Evolutionary conservation across 2,113 vertebrate species (phyloP).

Genomic region (Peromyscus maniculatus): DNA sequence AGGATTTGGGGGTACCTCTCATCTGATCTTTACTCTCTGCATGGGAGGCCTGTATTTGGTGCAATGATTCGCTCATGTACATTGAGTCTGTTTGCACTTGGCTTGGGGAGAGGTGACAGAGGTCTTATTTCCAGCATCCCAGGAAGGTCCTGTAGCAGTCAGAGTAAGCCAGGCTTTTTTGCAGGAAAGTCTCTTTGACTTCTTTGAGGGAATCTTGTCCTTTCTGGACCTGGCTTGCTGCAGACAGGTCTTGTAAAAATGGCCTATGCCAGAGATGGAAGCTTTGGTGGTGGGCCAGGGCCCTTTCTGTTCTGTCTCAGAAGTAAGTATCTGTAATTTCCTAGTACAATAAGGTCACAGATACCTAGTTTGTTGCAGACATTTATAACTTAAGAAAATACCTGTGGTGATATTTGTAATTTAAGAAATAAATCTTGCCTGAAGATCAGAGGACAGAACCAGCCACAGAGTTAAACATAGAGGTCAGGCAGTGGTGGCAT

Average conservation of each 20-base stretch:
- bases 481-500: too few relatives aligned
- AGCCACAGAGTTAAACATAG: too few relatives aligned
- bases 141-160: neutral
- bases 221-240: neutral
- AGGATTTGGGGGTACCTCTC: neutral
- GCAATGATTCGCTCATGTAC: neutral
- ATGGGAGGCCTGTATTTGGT: neutral
- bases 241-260: neutral
- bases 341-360: neutral
- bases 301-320: neutral
- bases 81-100: neutral
- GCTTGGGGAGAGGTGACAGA: too few relatives aligned
- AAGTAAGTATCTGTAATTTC: neutral
- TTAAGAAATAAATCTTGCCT: too few relatives aligned
- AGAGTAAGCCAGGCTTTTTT: neutral
- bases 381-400: slow-evolving; percentile 39
- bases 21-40: neutral
- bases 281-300: neutral
- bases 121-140: neutral
- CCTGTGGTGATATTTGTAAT: too few relatives aligned
- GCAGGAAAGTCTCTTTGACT: neutral
- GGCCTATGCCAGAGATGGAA: neutral
- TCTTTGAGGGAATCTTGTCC: neutral
- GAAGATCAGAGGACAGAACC: too few relatives aligned
- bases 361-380: neutral